Conservation (phyloP, 2,888 invertebrate species). For the Volucella inanis region DNA sequence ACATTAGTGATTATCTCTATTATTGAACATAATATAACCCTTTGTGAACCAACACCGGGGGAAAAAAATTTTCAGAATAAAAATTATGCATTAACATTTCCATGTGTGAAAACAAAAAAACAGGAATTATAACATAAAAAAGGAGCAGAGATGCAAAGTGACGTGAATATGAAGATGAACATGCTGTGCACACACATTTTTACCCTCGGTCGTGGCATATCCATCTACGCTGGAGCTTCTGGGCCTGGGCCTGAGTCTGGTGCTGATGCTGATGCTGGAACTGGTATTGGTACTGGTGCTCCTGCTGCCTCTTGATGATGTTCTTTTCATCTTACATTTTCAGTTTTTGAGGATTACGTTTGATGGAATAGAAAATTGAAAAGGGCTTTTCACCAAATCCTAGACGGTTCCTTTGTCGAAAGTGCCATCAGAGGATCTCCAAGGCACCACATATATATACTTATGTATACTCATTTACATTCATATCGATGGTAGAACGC, state of each 20-base stretch:
- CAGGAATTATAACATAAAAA: conserved; percentile 17
- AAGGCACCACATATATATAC: not conserved
- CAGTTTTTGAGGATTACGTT: conserved; percentile 52
- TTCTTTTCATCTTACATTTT: conserved; percentile 41
- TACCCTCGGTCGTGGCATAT: not conserved
- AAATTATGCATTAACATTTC: conserved; percentile 40
- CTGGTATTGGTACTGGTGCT: not conserved
- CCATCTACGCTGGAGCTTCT: not conserved
- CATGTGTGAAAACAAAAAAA: conserved; percentile 43
- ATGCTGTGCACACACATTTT: conserved; percentile 23
- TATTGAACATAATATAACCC: not conserved
- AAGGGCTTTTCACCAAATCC: conserved; percentile 52
- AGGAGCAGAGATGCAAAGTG: not conserved
- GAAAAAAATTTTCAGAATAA: not conserved
- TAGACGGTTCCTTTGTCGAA: conserved; percentile 29
- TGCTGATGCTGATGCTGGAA: too few species aligned
- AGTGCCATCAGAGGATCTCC: conserved; percentile 13
- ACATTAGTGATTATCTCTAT: conserved; percentile 49
- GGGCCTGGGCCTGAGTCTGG: not conserved
- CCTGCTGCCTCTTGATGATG: conserved; percentile 8
- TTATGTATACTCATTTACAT: not conserved
- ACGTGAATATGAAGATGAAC: conserved; percentile 1
- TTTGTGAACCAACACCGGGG: conserved; percentile 2
- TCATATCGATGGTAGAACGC: not conserved
- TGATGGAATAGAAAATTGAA: conserved; percentile 61